Percentiles rank a stretch among this genome's conserved stretches.
Conservation (phyloP, 2,797 vertebrate genomes). For the Chiroxiphia lanceolata region DNA sequence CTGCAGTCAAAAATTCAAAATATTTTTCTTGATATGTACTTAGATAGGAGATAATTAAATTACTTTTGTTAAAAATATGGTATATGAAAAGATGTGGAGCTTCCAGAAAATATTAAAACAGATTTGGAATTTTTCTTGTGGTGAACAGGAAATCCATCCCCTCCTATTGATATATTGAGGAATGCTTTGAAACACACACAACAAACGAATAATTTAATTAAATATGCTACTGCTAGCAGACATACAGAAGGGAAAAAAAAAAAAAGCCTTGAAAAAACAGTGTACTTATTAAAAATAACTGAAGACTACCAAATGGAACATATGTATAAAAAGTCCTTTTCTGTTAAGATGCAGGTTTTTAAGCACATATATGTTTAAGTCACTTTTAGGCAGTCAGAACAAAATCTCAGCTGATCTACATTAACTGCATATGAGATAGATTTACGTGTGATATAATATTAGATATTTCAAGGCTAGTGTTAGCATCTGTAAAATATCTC, state of each 20-base stretch:
- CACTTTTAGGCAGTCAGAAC: neutral
- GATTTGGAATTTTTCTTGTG: constrained; percentile 13
- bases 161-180: constrained; percentile 18
- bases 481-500: neutral
- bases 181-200: constrained; percentile 60
- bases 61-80: neutral
- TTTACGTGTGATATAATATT: neutral
- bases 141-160: constrained; percentile 34
- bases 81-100: neutral
- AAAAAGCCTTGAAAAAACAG: neutral
- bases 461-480: neutral
- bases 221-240: neutral
- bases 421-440: neutral
- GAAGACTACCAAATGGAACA: neutral
- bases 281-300: constrained; percentile 49
- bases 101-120: constrained; percentile 37
- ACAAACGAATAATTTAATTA: constrained; percentile 59
- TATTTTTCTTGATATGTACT: neutral
- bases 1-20: neutral
- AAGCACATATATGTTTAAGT: neutral
- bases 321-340: neutral
- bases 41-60: constrained; percentile 12
- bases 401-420: neutral
- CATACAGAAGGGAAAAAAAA: neutral
- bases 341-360: neutral